These are phyloP conservation scores for Stigmatopora argus DNA, from an alignment of 2,113 vertebrate genomes.

Conservation along the genomic window DNA sequence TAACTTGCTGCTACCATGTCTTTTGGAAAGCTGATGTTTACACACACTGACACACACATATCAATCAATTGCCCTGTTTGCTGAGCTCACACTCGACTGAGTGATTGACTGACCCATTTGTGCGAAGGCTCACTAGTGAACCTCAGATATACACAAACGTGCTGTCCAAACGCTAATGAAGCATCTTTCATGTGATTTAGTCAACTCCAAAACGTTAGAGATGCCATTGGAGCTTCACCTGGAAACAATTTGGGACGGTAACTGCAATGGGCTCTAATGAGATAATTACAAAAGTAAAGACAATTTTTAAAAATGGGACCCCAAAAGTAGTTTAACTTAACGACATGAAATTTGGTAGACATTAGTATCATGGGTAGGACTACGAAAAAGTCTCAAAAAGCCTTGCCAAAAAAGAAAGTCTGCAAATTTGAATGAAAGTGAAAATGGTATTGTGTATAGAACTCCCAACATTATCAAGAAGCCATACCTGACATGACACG, in stretches of 20 bases:
- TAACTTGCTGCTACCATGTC: too few species aligned
- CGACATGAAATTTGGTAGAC: background rate
- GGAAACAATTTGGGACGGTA: background rate
- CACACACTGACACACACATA: background rate
- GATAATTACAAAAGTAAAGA: background rate
- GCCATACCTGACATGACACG: background rate
- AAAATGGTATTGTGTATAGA: too few species aligned
- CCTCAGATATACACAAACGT: background rate
- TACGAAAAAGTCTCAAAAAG: background rate
- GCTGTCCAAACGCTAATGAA: background rate
- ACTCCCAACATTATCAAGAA: background rate
- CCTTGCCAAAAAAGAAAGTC: background rate
- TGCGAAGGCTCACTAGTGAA: background rate
- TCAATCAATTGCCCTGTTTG: slow-evolving; percentile 1
- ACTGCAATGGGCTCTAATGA: background rate
- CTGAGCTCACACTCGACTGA: background rate
- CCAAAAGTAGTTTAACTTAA: background rate
- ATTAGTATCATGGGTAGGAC: background rate
- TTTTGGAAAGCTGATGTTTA: too few species aligned
- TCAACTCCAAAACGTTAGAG: background rate
- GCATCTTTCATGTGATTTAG: background rate
- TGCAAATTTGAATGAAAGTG: too few species aligned
- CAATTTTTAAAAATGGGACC: background rate
- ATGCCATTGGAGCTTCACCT: background rate
- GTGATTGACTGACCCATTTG: slow-evolving; percentile 3